Evolutionary conservation across 2,797 vertebrate species (phyloP), one percentile per base, ranked within the genome.

Genomic region (Emydoidea blandingii): DNA sequence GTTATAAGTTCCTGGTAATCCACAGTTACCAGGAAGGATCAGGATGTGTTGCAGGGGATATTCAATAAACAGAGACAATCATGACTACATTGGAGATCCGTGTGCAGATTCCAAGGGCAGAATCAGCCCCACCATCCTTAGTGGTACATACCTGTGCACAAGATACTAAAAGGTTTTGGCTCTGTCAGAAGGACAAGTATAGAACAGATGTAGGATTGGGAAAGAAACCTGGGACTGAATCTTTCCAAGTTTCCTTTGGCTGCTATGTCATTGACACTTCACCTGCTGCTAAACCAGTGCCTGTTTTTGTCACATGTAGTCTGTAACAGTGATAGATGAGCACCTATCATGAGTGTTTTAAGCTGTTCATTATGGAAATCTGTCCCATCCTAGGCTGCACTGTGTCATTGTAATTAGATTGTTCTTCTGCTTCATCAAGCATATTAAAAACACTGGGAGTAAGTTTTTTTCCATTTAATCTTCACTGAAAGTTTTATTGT

Each of bases 381-480:
- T 87, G 86, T 86, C 91, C 96, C 14, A 3, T n/a, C 78, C 93
- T 12, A 2, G 5, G 25, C 74, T 89, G 93, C 79, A 89, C 85
- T 74, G 16, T 79, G 1, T 27, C 82, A 47, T 29, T 89, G 89
- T 68, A 37, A 92, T 91, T 92, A 95, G 47, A 49, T 62, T 15
- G 25, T 34, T 91, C 94, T 91, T 80, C 83, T 96, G 86, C 49
- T 92, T 72, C 91, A 34, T 27, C 79, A 89, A 56, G 86, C 83
- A 56, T 6, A 16, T 53, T 85, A 81, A 94, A 74, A 95, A 68
- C 49, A 83, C 76, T 25, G 89, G 59, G 54, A 82, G 5, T 12
- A 37, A 78, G 68, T 84, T 52, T 89, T 89, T 29, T 89, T 29
- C 54, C 34, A 78, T 37, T 81, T 86, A 62, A 41, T 92, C n/a